Conservation (phyloP, 1,140 invertebrate species). For the Branchinecta lindahli region DNA sequence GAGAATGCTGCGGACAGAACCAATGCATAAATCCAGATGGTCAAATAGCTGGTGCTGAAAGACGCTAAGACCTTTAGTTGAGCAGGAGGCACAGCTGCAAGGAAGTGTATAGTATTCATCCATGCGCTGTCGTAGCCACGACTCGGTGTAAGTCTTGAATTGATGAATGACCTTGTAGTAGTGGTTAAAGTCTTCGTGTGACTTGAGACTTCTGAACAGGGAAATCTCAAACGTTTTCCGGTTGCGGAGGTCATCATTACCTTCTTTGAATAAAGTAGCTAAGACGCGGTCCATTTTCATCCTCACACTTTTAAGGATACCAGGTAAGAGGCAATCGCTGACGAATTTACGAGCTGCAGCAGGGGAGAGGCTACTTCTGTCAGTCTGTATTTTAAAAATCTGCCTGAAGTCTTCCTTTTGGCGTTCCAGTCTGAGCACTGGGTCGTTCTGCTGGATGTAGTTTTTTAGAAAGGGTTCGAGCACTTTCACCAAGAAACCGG, state of each 20-base stretch:
- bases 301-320: not conserved
- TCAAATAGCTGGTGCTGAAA: not conserved
- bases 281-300: not conserved
- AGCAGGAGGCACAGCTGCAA: not conserved
- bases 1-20: not conserved
- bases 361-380: not conserved
- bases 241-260: not conserved
- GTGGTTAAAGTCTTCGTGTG: not conserved
- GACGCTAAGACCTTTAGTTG: not conserved
- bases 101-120: not conserved
- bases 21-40: not conserved
- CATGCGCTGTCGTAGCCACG: not conserved
- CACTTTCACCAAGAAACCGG: too few relatives aligned
- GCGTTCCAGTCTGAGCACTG: not conserved
- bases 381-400: not conserved
- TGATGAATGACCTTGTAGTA: not conserved
- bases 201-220: not conserved
- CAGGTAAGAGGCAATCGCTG: not conserved
- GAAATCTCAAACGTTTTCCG: not conserved
- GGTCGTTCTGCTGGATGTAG: not conserved
- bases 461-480: too few relatives aligned
- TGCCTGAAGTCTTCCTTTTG: not conserved
- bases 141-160: not conserved
- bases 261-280: not conserved
- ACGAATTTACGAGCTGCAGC: constrained; percentile 2